Evolutionary conservation across 2,888 invertebrate species (phyloP), one percentile per base, ranked within the genome.

Genomic region (Sinelater perroti): DNA sequence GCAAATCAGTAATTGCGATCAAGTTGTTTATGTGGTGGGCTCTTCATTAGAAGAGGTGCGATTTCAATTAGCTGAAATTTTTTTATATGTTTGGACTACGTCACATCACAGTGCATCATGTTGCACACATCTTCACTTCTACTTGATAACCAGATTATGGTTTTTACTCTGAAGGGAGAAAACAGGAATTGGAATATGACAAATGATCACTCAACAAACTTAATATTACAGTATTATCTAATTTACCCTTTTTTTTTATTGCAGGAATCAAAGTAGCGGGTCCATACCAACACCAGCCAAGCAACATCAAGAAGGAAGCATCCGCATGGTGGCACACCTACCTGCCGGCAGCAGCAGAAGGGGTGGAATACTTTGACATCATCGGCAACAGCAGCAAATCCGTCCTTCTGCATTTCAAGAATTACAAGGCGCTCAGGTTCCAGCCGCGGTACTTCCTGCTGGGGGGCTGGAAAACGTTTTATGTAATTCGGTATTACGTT

Each of bases 381-480:
- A 35, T 70, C 16, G 70, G 71, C 6, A 62, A 63, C 45, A 68
- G 58, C 42, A 63, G 60, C 20, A 60, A 66, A 50, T 63, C 63
- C 1, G 14, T 49, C 1, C 21, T 69, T 8, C n/a, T 55, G 5
- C 16, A 62, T 16, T 58, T 50, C 21, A 33, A 59, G 10, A 36
- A 60, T 7, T 52, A 61, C 38, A 58, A 51, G 44, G 65, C 62
- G 0, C 42, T 71, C n/a, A 61, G 64, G 46, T 70, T 67, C 35
- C 55, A 59, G 45, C 30, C 66, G 11, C 61, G 70, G 7, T 69
- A 62, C 38, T 68, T 67, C 1, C 20, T 70, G 28, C 44, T 59
- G 10, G 65, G 64, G 14, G 69, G 68, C 4, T 72, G 70, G 70
- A 69, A 65, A 57, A 63, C 63, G 8, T 44, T 31, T 3, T 70